These are phyloP conservation scores for Zosterops pallidus DNA, from an alignment of 2,113 vertebrate genomes.

Conservation along the genomic window DNA sequence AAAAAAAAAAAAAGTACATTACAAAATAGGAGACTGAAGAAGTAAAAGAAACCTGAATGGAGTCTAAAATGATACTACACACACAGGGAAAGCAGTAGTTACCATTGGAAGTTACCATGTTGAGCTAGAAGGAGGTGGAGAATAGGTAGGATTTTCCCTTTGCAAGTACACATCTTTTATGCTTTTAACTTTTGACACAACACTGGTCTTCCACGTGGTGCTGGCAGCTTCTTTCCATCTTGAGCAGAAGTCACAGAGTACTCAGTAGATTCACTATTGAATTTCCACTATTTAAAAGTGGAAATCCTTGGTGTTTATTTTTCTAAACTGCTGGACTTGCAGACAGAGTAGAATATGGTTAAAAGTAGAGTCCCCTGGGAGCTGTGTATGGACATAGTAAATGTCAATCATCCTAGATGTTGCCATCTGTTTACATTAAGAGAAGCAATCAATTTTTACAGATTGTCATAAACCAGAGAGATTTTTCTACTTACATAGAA, in stretches of 20 bases:
- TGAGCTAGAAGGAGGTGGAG: not conserved
- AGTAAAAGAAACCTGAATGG: not conserved
- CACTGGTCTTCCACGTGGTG: not conserved
- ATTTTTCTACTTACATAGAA: not conserved
- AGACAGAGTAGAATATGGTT: not conserved
- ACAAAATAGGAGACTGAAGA: not conserved
- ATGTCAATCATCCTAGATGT: not conserved
- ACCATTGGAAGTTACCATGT: not conserved
- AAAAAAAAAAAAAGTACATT: not conserved
- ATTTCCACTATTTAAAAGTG: not conserved
- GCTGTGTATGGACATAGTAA: not conserved
- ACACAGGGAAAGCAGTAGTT: not conserved
- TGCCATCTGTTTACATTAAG: conserved; percentile 2
- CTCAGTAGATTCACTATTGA: not conserved
- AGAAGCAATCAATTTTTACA: not conserved
- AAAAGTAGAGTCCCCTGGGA: not conserved
- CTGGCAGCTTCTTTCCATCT: not conserved
- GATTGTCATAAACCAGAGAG: not conserved
- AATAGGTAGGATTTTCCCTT: not conserved
- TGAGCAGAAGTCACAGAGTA: not conserved
- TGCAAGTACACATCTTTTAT: not conserved
- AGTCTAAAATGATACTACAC: not conserved
- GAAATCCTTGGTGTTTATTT: not conserved
- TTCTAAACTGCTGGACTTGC: not conserved
- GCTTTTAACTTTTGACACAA: not conserved